phyloP scores from a whole-genome alignment of 30 jellyfish, hydroid and myxozoan genomes.

The Cassiopea xamachana region DNA sequence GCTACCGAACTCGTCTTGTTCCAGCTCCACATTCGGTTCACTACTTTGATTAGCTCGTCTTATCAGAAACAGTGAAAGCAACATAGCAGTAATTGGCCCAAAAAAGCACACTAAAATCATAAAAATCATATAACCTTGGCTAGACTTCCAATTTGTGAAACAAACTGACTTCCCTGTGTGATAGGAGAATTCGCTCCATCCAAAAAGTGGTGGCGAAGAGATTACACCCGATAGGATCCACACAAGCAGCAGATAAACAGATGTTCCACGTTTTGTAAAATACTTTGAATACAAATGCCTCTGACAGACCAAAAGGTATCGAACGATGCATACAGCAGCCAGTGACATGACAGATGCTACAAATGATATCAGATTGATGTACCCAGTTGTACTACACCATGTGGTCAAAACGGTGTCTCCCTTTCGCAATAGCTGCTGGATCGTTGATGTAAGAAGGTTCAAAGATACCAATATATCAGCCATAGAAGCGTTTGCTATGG shows the following conservation, averaged over 20 bases:
- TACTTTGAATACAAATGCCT: slow-evolving; percentile 22
- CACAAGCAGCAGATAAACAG: slow-evolving; percentile 25
- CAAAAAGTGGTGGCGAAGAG: slow-evolving; percentile 70
- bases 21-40: background rate
- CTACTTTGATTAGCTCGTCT: slow-evolving; percentile 16
- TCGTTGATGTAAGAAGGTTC: slow-evolving; percentile 34
- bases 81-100: slow-evolving; percentile 79
- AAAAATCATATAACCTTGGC: slow-evolving; percentile 65
- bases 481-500: slow-evolving; percentile 47
- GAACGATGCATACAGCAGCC: slow-evolving; percentile 73
- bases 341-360: slow-evolving; percentile 79
- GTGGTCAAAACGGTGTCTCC: background rate
- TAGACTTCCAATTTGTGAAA: slow-evolving; percentile 72
- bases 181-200: slow-evolving; percentile 70
- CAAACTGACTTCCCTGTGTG: slow-evolving; percentile 63
- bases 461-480: slow-evolving; percentile 76
- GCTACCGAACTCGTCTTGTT: background rate
- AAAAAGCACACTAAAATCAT: slow-evolving; percentile 71
- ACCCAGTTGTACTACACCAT: slow-evolving; percentile 68
- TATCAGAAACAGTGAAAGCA: slow-evolving; percentile 38
- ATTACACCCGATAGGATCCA: slow-evolving; percentile 56
- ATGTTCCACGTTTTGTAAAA: slow-evolving; percentile 45
- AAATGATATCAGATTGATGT: slow-evolving; percentile 61
- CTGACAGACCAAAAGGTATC: slow-evolving; percentile 64
- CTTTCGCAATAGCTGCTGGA: background rate